These are phyloP conservation scores for Sturmia bella DNA, from an alignment of 2,888 invertebrate species.

Conservation along the genomic window DNA sequence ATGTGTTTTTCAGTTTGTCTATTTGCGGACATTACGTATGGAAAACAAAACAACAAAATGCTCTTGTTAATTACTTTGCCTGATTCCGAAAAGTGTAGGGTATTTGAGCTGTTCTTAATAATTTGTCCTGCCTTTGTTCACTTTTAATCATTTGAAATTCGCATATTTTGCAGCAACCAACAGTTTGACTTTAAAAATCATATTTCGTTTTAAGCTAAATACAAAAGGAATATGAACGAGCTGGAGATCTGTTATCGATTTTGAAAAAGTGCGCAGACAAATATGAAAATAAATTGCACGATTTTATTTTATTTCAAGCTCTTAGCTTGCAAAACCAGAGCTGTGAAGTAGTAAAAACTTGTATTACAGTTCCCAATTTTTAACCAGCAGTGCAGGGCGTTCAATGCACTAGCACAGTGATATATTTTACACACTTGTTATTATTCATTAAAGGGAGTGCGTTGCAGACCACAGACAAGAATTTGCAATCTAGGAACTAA, in stretches of 20 bases:
- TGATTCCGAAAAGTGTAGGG: neutral
- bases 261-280: constrained; percentile 27
- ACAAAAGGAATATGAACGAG: constrained; percentile 31
- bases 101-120: neutral
- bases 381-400: no score
- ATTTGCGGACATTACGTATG: no score
- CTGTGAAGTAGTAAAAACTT: neutral
- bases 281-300: constrained; percentile 37
- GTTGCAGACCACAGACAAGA: no score
- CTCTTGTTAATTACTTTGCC: no score
- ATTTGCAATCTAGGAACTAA: no score
- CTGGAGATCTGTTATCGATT: constrained; percentile 62
- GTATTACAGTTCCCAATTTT: neutral
- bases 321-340: neutral
- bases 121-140: constrained; percentile 51
- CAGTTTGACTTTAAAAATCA: constrained; percentile 53
- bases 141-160: constrained; percentile 51
- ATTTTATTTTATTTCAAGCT: neutral
- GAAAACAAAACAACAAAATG: no score
- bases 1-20: no score
- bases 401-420: no score
- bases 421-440: no score
- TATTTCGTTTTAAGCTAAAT: constrained; percentile 12
- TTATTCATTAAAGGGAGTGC: no score
- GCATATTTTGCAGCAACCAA: constrained; percentile 32